Conservation (phyloP, 2,888 invertebrate species). For the Troides oblongomaculatus region DNA sequence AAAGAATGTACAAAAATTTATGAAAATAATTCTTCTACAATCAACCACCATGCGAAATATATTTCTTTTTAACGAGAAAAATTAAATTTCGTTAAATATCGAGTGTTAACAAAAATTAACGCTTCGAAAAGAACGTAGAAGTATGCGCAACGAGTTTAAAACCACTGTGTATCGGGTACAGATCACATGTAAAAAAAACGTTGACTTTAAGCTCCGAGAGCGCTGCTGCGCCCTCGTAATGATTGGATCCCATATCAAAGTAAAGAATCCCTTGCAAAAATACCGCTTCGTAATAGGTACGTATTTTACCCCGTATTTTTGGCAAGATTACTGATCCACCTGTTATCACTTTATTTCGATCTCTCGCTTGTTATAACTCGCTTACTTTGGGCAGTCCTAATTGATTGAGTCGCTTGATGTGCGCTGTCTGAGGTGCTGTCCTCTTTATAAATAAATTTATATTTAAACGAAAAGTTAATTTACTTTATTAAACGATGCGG, state of each 20-base stretch:
- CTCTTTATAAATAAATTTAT: slow-evolving; percentile 24
- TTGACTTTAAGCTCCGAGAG: slow-evolving; percentile 53
- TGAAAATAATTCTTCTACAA: slow-evolving; percentile 40
- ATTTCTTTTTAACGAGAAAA: slow-evolving; percentile 35
- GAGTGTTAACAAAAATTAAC: slow-evolving; percentile 10
- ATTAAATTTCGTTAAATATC: slow-evolving; percentile 32
- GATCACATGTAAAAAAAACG: slow-evolving; percentile 63
- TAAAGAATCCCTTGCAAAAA: slow-evolving; percentile 73
- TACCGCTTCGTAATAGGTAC: slow-evolving; percentile 71
- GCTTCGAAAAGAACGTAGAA: slow-evolving; percentile 11
- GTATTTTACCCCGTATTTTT: slow-evolving; percentile 59
- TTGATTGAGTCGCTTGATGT: slow-evolving; percentile 62
- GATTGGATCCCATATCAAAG: slow-evolving; percentile 74
- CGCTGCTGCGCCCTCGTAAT: slow-evolving; percentile 57
- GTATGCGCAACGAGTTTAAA: slow-evolving; percentile 8
- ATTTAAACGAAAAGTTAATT: slow-evolving; percentile 25
- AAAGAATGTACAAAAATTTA: slow-evolving; percentile 51
- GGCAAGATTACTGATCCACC: slow-evolving; percentile 74
- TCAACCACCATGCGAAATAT: slow-evolving; percentile 34
- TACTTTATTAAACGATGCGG: slow-evolving; percentile 28
- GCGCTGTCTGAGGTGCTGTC: slow-evolving; percentile 39
- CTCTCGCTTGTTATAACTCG: slow-evolving; percentile 73
- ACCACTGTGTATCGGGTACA: slow-evolving; percentile 53
- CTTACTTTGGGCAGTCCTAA: slow-evolving; percentile 54
- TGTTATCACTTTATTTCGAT: slow-evolving; percentile 75